Conservation (phyloP, 2,888 invertebrate genomes). For the Eremobia ochroleuca region DNA sequence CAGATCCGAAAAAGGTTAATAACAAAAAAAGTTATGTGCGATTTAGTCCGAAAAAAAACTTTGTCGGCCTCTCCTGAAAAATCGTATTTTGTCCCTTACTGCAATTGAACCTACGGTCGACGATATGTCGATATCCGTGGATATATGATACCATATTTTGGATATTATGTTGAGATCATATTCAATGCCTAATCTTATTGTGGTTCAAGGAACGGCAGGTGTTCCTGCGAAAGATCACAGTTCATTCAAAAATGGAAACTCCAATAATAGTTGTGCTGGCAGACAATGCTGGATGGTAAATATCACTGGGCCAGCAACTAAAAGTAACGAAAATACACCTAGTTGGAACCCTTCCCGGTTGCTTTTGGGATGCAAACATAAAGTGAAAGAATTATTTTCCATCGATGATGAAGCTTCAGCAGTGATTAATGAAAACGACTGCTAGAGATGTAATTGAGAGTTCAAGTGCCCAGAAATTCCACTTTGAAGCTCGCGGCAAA, state of each 20-base stretch:
- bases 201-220: constrained; percentile 18
- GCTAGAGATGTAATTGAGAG: constrained; percentile 28
- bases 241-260: constrained; percentile 81
- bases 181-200: constrained; percentile 7
- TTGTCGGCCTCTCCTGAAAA: too few relatives aligned
- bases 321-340: constrained; percentile 76
- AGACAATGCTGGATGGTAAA: constrained; percentile 81
- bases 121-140: too few relatives aligned
- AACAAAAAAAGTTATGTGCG: too few relatives aligned
- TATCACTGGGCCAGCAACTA: constrained; percentile 85
- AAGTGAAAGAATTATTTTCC: constrained; percentile 17
- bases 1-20: too few relatives aligned
- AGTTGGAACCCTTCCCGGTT: constrained; percentile 20
- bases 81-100: too few relatives aligned
- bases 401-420: constrained; percentile 20
- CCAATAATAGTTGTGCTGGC: constrained; percentile 84
- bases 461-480: constrained; percentile 24
- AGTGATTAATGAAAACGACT: constrained; percentile 22
- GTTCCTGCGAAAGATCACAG: constrained; percentile 77
- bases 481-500: constrained; percentile 31
- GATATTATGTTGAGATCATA: constrained; percentile 10
- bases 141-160: too few relatives aligned
- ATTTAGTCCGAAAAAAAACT: too few relatives aligned
- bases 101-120: too few relatives aligned
- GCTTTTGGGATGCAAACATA: not conserved